Conservation (phyloP, 2,888 invertebrate species). For the Orthosia cruda region DNA sequence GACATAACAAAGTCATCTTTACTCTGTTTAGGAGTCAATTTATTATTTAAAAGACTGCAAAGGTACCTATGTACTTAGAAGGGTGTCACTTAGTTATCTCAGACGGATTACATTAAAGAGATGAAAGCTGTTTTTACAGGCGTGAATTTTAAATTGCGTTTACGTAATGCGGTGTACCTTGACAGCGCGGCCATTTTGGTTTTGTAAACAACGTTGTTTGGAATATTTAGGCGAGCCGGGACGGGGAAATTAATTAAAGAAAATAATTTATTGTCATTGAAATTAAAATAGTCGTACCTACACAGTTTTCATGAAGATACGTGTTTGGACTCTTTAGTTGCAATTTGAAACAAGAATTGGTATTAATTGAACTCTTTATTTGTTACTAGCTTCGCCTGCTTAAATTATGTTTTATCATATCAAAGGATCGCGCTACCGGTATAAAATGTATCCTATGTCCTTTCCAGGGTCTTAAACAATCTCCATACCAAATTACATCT, state of each 20-base stretch:
- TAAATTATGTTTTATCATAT: no score
- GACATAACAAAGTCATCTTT: conserved; percentile 51
- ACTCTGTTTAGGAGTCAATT: conserved; percentile 67
- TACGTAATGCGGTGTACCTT: conserved; percentile 70
- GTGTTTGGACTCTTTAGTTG: not conserved
- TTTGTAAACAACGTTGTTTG: conserved; percentile 58
- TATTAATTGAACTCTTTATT: no score
- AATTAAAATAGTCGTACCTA: conserved; percentile 1
- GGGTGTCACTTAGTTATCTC: conserved; percentile 80
- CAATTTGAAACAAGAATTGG: not conserved
- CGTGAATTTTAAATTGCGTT: conserved; percentile 87
- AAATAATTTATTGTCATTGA: conserved; percentile 42
- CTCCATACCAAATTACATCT: no score
- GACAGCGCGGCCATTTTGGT: conserved; percentile 63
- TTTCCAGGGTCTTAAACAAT: no score
- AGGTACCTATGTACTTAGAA: conserved; percentile 65
- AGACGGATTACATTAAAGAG: conserved; percentile 83
- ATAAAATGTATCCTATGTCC: no score
- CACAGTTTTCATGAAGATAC: not conserved
- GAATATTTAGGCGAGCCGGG: conserved; percentile 34
- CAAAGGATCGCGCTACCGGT: no score
- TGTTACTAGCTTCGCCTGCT: no score
- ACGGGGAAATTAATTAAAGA: conserved; percentile 49
- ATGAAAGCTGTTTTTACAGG: conserved; percentile 87
- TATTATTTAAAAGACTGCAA: conserved; percentile 68